These are phyloP conservation scores for Scomber scombrus DNA, from an alignment of 2,113 vertebrate genomes.

Conservation along the genomic window DNA sequence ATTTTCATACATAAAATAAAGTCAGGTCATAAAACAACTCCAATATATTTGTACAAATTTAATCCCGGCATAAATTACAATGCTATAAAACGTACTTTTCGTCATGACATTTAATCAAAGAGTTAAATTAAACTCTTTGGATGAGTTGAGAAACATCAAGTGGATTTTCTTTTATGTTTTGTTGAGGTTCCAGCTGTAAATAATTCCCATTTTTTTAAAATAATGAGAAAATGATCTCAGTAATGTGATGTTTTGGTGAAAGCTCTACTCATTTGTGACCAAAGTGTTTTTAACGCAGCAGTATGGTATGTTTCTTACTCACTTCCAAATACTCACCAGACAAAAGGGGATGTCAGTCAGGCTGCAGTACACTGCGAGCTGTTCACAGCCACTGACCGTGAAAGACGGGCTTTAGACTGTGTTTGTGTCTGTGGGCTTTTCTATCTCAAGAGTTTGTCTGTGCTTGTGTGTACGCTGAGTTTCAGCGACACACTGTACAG, in stretches of 20 bases:
- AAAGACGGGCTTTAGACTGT: slow-evolving; percentile 58
- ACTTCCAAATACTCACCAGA: slow-evolving; percentile 39
- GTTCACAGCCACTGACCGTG: slow-evolving; percentile 73
- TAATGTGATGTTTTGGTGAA: background rate
- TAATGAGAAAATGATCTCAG: background rate
- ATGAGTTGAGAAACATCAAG: background rate
- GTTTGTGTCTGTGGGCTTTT: slow-evolving; percentile 58
- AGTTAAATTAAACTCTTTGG: background rate
- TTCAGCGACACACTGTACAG: slow-evolving; percentile 62
- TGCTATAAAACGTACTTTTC: too few species aligned
- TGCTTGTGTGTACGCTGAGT: slow-evolving; percentile 49
- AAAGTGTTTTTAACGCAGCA: slow-evolving; percentile 5
- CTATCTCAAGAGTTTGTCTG: slow-evolving; percentile 45
- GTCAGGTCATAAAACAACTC: too few species aligned
- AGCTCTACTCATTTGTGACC: background rate
- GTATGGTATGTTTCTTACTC: slow-evolving; percentile 30
- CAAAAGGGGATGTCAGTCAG: slow-evolving; percentile 52
- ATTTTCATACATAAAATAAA: too few species aligned
- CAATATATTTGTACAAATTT: too few species aligned
- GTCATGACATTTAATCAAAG: too few species aligned
- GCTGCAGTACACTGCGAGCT: slow-evolving; percentile 33
- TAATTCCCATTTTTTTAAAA: background rate
- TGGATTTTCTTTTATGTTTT: background rate
- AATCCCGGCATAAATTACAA: too few species aligned
- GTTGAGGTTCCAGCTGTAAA: background rate